A percentile compares a stretch with the other conserved stretches of the same genome.
Evolutionary conservation across 2,888 invertebrate species (phyloP).

Genomic region (Petrolisthes cinctipes): DNA sequence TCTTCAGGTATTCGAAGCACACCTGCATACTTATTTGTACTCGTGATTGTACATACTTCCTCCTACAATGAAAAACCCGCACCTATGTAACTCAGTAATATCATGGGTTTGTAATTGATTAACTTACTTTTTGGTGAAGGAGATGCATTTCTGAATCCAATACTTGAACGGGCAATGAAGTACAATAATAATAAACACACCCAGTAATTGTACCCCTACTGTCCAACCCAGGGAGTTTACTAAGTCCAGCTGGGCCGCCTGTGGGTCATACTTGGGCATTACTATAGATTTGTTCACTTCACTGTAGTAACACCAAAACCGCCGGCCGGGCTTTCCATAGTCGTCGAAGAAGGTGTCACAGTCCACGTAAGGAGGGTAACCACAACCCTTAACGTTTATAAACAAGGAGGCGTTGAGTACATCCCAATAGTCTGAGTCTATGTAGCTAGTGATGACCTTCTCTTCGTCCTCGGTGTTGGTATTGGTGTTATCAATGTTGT

Average conservation of each 20-base stretch:
- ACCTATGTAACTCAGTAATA: not conserved
- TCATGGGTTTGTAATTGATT: not conserved
- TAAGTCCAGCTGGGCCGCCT: constrained; percentile 44
- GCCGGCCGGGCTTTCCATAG: constrained; percentile 57
- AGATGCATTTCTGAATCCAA: not conserved
- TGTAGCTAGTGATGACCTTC: constrained; percentile 30
- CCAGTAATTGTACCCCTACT: constrained; percentile 52
- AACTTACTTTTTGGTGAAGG: constrained; percentile 42
- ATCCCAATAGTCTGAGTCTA: constrained; percentile 55
- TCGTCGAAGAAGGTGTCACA: constrained; percentile 52
- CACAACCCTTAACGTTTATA: constrained; percentile 65
- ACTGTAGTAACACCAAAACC: constrained; percentile 64
- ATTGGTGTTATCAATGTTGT: too few relatives aligned
- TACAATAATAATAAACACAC: constrained; percentile 48
- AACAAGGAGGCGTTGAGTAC: constrained; percentile 57
- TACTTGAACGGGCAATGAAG: constrained; percentile 48
- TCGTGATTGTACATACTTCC: not conserved
- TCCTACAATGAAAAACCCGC: not conserved
- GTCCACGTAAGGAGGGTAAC: constrained; percentile 63
- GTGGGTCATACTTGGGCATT: constrained; percentile 56
- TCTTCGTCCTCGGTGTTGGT: not conserved
- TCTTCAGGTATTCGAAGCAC: too few relatives aligned
- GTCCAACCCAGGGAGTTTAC: constrained; percentile 59
- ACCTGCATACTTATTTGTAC: too few relatives aligned
- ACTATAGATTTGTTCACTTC: constrained; percentile 51